phyloP scores from a whole-genome alignment of 1,140 invertebrate species.

The Polyergus mexicanus region DNA sequence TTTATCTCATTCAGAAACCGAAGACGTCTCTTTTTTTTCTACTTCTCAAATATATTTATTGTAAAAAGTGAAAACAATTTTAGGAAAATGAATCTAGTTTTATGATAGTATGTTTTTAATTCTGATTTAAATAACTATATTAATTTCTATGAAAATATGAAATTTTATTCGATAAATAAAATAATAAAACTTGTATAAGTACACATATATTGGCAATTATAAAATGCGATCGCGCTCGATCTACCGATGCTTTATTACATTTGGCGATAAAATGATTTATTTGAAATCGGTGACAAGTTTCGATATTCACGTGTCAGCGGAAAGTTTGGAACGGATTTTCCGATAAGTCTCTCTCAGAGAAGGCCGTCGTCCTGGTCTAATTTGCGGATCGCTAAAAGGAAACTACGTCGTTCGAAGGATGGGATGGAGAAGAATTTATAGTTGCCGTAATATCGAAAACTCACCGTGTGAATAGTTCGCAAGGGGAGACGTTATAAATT shows the following conservation, averaged over 20 bases:
- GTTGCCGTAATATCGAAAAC: slow-evolving; percentile 77
- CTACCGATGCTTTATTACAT: neutral
- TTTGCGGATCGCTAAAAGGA: slow-evolving; percentile 72
- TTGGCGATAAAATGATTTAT: slow-evolving; percentile 54
- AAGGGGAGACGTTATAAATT: slow-evolving; percentile 69
- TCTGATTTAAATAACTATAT: neutral
- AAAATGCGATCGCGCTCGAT: neutral
- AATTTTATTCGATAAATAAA: neutral
- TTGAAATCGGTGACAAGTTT: slow-evolving; percentile 19
- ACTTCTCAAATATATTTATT: neutral
- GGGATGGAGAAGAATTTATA: slow-evolving; percentile 73
- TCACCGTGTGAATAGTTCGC: slow-evolving; percentile 71
- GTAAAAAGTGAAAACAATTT: neutral
- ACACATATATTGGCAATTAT: neutral
- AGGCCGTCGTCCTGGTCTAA: slow-evolving; percentile 67
- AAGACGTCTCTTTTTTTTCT: too few relatives aligned
- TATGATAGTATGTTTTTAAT: too few relatives aligned
- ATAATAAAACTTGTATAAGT: neutral
- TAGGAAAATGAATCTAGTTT: neutral
- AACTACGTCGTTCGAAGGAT: slow-evolving; percentile 69
- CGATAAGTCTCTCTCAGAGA: slow-evolving; percentile 65
- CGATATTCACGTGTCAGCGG: slow-evolving; percentile 66
- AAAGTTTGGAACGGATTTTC: slow-evolving; percentile 64
- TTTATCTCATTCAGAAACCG: neutral
- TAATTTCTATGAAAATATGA: neutral